A percentile compares a stretch with the other conserved stretches of the same genome.
Evolutionary conservation across 2,888 invertebrate genomes (phyloP).

Genomic region (Polydrusus pterygomalis): DNA sequence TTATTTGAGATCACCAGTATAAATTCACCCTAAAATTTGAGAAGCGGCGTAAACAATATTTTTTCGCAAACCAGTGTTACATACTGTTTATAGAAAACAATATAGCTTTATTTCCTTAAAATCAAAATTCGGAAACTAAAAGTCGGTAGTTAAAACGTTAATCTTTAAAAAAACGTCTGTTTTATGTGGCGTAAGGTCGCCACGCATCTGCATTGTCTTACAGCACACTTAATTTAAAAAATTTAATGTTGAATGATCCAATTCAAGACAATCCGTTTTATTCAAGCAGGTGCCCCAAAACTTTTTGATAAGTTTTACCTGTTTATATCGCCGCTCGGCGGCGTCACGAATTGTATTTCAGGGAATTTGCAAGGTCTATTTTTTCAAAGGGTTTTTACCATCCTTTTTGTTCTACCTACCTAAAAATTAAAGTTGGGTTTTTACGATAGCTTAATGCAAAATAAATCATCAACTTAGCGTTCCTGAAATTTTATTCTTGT

Average conservation of each 20-base stretch:
- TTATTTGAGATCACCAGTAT: no score
- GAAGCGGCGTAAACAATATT: no score
- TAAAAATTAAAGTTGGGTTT: not conserved
- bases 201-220: constrained; percentile 54
- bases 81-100: no score
- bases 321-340: no score
- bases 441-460: not conserved
- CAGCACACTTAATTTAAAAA: constrained; percentile 54
- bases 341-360: constrained; percentile 46
- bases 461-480: no score
- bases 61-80: no score
- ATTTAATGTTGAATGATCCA: constrained; percentile 53
- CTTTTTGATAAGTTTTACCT: constrained; percentile 41
- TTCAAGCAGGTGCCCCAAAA: constrained; percentile 53
- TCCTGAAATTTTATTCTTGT: no score
- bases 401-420: not conserved
- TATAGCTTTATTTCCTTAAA: no score
- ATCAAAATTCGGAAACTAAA: no score
- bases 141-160: no score
- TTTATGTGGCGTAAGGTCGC: constrained; percentile 47
- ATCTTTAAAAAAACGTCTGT: constrained; percentile 22
- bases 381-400: not conserved
- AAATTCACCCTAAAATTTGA: no score
- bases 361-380: not conserved
- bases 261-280: constrained; percentile 52